Base-by-base conservation (phyloP, 2,797 vertebrate genomes). In the Chiroxiphia lanceolata region DNA sequence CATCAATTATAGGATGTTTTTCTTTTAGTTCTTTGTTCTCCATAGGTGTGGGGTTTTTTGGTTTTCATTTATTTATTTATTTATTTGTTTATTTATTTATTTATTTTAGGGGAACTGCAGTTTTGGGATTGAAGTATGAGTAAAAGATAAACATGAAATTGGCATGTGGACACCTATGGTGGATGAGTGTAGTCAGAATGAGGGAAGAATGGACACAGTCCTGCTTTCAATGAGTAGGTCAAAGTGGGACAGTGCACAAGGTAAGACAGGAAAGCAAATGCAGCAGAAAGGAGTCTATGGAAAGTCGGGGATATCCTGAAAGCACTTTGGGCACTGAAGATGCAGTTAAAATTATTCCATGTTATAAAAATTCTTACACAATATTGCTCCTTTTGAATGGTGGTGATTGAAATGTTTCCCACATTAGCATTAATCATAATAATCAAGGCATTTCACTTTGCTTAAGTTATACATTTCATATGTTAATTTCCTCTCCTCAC, bases 81-180 rank as follows among this genome's bases (percentile, higher is more conserved):
- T 15, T 42, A 10, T 38, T 26, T n/a, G 15, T 12, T 13, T 38
- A 38, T 38, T 38, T 42, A 11, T 38, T 26, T 34, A 7, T 12
- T 17, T 47, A 13, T 36, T 67, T 71, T 18, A 13, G 15, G 3
- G 18, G 5, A 14, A 10, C 5, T 54, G 3, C 13, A 9, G 2
- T 22, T 6, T 29, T 84, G 29, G 7, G 14, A 51, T 6, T 65
- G 34, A 68, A 83, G 15, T 13, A 36, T 15, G 22, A 40, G 44
- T 70, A 33, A 78, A 81, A 64, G 23, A 36, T 36, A 36, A 1
- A 59, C 5, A 25, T 7, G 16, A 68, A 81, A 90, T 50, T 34
- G 21, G 3, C 20, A 42, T 0, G 0, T 50, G 31, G 12, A 31
- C 11, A 67, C 4, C 4, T 51, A 3, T 57, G 45, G 34, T 42